Base-by-base conservation (phyloP, 2,888 invertebrate species). In the Uloborus plumipes region DNA sequence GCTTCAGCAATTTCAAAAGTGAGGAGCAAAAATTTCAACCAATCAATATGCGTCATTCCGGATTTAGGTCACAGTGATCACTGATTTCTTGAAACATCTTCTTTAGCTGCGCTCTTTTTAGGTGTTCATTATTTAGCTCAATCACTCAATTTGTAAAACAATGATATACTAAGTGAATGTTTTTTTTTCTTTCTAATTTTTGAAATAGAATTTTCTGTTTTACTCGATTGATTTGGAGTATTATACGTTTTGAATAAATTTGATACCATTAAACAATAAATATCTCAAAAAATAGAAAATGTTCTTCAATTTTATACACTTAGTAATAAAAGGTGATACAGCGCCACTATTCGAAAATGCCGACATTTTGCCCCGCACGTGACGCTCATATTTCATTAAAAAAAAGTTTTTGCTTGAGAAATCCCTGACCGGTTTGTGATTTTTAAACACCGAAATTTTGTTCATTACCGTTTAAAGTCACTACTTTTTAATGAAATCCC, bases 31-130 rank as follows among this genome's bases (percentile, higher is more conserved):
- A 39, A 53, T 67, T 39, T 13, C 65, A 62, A 70, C 58, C 74
- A 80, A 80, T 80, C 80, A 74, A 80, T 80, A 80, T 74, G 80
- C 65, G 74, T 80, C 80, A 67, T 80, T 74, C 58, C 49, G 69
- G 69, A 80, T 80, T 74, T 80, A 70, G 80, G 80, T 80, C 80
- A 73, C 73, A 47, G 73, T 73, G 80, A 80, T 80, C 80, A 80
- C 55, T 55, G 67, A 67, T 65, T 79, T 59, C 73, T 66, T 67
- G 51, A 79, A 79, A 66, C 73, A 39, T n/a, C 72, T 59, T 66
- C 66, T 73, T 61, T 72, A 64, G 16, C 55, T 50, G 22, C 31
- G 76, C 15, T 69, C 31, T 70, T 77, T 70, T 31, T 11, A 9
- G 11, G 39, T 39, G 39, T 70, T 77, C 70, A 70, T 77, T 77